phyloP scores from a whole-genome alignment of 2,113 vertebrate species.

The Bos taurus region DNA sequence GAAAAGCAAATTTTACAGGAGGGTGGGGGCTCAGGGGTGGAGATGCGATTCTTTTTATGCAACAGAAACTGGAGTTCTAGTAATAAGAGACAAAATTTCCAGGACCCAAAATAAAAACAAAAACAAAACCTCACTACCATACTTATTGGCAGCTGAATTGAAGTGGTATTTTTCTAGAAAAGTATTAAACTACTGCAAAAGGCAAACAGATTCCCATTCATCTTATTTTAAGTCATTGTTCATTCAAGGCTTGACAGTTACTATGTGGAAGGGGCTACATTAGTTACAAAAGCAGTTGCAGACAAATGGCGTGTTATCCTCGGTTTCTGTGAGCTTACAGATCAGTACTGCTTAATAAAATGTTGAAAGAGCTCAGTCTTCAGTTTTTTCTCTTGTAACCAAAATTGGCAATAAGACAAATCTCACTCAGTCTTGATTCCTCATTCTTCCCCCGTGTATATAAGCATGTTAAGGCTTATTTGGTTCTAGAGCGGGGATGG shows the following conservation, averaged over 20 bases:
- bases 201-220: conserved; percentile 46
- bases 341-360: background rate
- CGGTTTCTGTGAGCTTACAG: background rate
- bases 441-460: background rate
- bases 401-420: background rate
- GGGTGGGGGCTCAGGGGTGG: background rate
- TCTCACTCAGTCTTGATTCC: background rate
- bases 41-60: background rate
- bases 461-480: background rate
- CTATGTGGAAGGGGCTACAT: background rate
- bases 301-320: background rate
- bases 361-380: background rate
- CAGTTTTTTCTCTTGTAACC: background rate
- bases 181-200: conserved; percentile 33
- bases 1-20: background rate
- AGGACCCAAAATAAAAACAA: conserved; percentile 1
- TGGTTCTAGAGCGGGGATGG: background rate
- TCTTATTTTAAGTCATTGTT: conserved; percentile 43
- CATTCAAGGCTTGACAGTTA: conserved; percentile 26
- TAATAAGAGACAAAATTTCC: background rate
- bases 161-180: conserved; percentile 31
- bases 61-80: background rate
- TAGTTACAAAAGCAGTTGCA: background rate
- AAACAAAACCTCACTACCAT: background rate
- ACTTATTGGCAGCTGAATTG: conserved; percentile 25